phyloP scores from a whole-genome alignment of 2,113 vertebrate genomes.

The Nesogale talazaci region DNA sequence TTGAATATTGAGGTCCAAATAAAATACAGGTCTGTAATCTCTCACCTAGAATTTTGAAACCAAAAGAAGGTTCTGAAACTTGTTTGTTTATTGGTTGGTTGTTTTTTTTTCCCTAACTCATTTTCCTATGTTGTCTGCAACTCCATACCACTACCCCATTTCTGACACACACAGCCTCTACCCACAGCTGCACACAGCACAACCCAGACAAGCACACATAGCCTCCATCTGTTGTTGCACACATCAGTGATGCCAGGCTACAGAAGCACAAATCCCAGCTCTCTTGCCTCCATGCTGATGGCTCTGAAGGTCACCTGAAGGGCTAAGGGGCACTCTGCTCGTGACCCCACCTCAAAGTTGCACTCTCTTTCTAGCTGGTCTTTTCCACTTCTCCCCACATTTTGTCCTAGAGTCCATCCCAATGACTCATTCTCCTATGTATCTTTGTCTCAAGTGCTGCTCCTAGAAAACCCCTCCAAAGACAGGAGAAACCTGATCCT shows the following conservation, averaged over 20 bases:
- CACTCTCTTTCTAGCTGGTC: not conserved
- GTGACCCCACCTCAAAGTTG: no score
- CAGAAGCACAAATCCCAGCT: no score
- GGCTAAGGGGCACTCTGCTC: not conserved
- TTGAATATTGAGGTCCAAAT: not conserved
- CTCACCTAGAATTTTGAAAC: not conserved
- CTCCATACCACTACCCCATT: not conserved
- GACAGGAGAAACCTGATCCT: not conserved
- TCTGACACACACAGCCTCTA: no score
- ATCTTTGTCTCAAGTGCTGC: not conserved
- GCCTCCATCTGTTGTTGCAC: no score
- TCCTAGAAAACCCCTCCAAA: not conserved
- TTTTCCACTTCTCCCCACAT: not conserved
- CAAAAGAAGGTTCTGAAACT: not conserved
- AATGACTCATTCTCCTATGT: not conserved
- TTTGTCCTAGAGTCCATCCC: not conserved
- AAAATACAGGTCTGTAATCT: not conserved
- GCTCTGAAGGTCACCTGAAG: not conserved
- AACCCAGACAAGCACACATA: not conserved
- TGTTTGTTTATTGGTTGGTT: not conserved
- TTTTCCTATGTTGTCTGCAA: not conserved
- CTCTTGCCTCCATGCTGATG: rapidly evolving
- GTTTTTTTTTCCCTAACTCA: not conserved
- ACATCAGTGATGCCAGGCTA: not conserved
- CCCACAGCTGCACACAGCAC: no score